Conservation (phyloP, 2,888 invertebrate species). For the Trissoscelio sp. region DNA sequence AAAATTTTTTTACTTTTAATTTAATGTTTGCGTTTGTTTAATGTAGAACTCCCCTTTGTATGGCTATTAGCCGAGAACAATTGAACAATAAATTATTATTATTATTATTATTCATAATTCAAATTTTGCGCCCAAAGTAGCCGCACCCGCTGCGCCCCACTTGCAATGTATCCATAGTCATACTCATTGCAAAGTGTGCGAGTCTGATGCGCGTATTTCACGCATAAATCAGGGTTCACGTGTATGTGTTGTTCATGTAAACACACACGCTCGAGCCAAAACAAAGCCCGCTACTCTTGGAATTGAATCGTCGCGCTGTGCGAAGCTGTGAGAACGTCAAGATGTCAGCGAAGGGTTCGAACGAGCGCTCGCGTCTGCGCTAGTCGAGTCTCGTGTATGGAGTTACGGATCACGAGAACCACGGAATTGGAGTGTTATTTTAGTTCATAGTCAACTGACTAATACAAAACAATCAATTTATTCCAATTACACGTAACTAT, state of each 20-base stretch:
- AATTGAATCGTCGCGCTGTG: constrained; percentile 19
- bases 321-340: constrained; percentile 14
- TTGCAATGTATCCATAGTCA: constrained; percentile 3
- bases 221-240: background rate
- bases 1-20: no score
- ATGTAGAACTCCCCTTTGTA: no score
- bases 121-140: background rate
- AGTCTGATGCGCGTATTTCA: constrained; percentile 1
- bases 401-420: background rate
- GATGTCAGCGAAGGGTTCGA: constrained; percentile 2
- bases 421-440: background rate
- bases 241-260: background rate
- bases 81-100: no score
- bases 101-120: no score
- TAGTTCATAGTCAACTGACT: background rate
- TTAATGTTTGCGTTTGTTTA: no score
- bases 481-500: background rate
- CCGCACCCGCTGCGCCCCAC: background rate
- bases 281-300: constrained; percentile 8
- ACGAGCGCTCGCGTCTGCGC: constrained; percentile 4
- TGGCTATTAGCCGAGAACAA: no score
- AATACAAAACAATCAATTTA: background rate
- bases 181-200: background rate
- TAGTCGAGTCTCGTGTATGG: background rate
- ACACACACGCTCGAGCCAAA: background rate